A percentile compares a stretch with the other conserved stretches of the same genome.
phyloP scores from a whole-genome alignment of 1,140 invertebrate genomes.

The Diabrotica undecimpunctata region DNA sequence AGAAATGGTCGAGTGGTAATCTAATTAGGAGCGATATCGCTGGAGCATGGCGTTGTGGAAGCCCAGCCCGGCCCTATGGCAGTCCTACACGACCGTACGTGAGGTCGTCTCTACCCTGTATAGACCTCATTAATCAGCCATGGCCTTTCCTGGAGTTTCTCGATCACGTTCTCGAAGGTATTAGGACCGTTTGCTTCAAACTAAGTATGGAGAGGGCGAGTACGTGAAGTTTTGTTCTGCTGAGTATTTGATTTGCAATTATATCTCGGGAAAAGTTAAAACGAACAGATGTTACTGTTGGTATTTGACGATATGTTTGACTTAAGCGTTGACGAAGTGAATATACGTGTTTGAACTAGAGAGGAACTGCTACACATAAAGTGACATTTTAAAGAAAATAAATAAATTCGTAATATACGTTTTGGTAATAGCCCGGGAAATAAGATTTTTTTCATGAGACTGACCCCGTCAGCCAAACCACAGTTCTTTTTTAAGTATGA shows the following conservation, averaged over 20 bases:
- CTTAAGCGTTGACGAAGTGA: too few species aligned
- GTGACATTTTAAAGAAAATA: too few species aligned
- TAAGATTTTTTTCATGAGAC: too few species aligned
- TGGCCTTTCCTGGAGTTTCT: constrained; percentile 5
- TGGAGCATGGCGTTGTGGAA: constrained; percentile 6
- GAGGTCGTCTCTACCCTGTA: constrained; percentile 10
- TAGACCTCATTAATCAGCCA: constrained; percentile 9
- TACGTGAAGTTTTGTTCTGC: background rate
- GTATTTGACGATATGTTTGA: background rate
- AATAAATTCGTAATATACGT: too few species aligned
- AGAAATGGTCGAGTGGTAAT: constrained; percentile 16
- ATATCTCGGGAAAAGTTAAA: background rate
- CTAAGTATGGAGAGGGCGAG: background rate
- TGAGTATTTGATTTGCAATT: constrained; percentile 3
- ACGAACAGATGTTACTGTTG: background rate
- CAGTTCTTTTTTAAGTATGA: too few species aligned
- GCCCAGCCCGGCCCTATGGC: constrained; percentile 5
- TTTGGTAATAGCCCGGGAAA: too few species aligned
- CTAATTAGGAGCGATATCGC: constrained; percentile 14
- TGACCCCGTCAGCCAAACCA: too few species aligned
- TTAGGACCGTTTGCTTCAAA: background rate
- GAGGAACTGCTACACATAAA: too few species aligned
- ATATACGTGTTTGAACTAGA: too few species aligned
- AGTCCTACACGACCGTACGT: constrained; percentile 8
- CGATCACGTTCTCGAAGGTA: constrained; percentile 11